These are phyloP conservation scores for Cybosia mesomella DNA, from an alignment of 2,888 invertebrate genomes.

Conservation along the genomic window DNA sequence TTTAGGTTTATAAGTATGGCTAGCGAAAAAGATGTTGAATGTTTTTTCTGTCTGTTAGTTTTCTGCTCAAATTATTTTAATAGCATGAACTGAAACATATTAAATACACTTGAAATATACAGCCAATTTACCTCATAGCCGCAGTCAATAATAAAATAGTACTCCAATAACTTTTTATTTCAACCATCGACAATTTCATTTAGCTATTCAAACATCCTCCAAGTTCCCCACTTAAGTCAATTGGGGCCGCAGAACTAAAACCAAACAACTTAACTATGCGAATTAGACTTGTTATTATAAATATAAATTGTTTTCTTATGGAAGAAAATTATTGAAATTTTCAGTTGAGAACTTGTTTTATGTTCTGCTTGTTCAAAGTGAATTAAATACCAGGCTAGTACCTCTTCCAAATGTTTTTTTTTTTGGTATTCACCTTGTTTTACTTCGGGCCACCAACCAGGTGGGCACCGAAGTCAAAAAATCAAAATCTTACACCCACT, in stretches of 20 bases:
- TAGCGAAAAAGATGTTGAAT: too few species aligned
- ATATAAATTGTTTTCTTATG: conserved; percentile 5
- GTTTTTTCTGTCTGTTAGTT: too few species aligned
- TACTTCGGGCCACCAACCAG: too few species aligned
- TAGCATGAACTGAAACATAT: background rate
- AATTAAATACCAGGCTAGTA: background rate
- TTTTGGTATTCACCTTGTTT: too few species aligned
- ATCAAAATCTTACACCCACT: too few species aligned
- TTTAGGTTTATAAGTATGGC: too few species aligned
- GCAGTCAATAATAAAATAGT: background rate
- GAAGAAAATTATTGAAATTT: conserved; percentile 6
- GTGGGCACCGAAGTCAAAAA: too few species aligned
- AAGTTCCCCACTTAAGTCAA: conserved; percentile 19
- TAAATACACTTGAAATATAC: background rate
- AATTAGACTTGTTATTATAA: conserved; percentile 12
- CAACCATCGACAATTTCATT: conserved; percentile 12
- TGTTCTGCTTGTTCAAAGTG: background rate
- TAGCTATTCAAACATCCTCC: background rate
- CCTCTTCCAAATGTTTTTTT: background rate
- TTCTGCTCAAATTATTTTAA: too few species aligned
- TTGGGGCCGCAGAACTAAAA: conserved; percentile 5
- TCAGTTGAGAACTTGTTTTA: background rate
- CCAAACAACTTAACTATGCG: conserved; percentile 9
- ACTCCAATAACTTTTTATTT: conserved; percentile 17
- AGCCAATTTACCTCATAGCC: background rate